Evolutionary conservation across 2,888 invertebrate species (phyloP), one percentile per base, ranked within the genome.

Genomic region (Dasypolia templi): DNA sequence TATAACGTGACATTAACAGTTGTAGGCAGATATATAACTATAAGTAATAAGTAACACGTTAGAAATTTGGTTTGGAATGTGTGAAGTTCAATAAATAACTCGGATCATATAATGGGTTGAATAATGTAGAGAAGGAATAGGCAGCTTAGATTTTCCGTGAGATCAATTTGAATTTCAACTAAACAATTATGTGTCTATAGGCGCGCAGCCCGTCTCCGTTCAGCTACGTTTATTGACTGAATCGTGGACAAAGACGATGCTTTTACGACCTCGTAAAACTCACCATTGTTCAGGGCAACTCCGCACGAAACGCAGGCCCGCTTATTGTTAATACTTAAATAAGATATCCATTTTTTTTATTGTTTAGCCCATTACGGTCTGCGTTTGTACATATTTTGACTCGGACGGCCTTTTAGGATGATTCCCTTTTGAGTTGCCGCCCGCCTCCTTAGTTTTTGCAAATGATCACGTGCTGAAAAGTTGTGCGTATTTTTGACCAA

Each of bases 301-400:
- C 92, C 89, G 91, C 91, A 93, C 93, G 91, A 93, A 95, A 93
- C 91, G 91, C 93, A 90, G 91, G 81, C 91, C 89, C 90, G 91
- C 93, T 93, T 90, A 95, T 95, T 95, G 95, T 96, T 93, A 91
- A 92, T 91, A 90, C 92, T 93, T 95, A 95, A 96, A 95, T 96
- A 93, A 96, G 96, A 95, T 93, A 94, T 96, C 94, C 94, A 94
- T 93, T 95, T 96, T 95, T 70, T 94, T 93, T 93, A 92, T 90
- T 94, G 92, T 95, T 93, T 91, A 90, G 93, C 89, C 95, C 92
- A 95, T 94, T 94, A 95, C 89, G 91, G 92, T 87, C 90, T 86
- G 87, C 91, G 91, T 94, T 95, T 95, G 95, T 95, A 96, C 94
- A 96, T 96, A 95, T 96, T 96, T 95, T 96, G 96, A 96, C 95